Conservation (phyloP, 2,797 vertebrate species). For the Anas bernieri region DNA sequence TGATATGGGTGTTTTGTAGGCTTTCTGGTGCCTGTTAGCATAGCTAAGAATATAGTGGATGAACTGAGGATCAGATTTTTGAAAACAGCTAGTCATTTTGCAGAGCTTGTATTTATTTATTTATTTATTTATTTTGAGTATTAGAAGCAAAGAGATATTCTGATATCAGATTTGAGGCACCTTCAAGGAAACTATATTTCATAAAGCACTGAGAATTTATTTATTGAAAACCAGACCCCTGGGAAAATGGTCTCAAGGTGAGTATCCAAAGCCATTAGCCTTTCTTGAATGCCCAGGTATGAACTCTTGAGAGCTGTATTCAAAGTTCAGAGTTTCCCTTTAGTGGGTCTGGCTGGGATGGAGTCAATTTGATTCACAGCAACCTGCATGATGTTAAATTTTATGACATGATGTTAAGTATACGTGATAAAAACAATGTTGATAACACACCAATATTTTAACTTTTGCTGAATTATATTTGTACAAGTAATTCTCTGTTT, state of each 20-base stretch:
- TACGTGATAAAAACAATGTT: neutral
- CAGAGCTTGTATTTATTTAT: neutral
- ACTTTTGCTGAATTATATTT: neutral
- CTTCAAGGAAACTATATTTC: neutral
- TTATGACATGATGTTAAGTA: neutral
- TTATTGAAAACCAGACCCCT: neutral
- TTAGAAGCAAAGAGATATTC: neutral
- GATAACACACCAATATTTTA: neutral
- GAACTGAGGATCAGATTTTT: neutral
- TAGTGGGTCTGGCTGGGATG: neutral
- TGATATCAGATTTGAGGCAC: neutral
- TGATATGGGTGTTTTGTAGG: neutral
- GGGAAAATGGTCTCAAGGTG: neutral
- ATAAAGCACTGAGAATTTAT: neutral
- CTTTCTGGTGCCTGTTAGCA: neutral
- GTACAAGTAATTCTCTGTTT: neutral
- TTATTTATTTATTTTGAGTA: neutral
- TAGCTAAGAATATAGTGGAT: neutral
- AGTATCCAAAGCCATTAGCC: neutral
- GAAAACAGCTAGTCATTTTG: neutral
- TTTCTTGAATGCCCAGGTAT: neutral
- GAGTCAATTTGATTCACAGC: neutral
- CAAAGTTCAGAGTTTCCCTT: neutral
- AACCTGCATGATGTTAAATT: neutral
- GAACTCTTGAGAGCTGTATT: neutral